Base-by-base conservation (phyloP, 1,140 invertebrate genomes). In the Neuroterus valhalla region DNA sequence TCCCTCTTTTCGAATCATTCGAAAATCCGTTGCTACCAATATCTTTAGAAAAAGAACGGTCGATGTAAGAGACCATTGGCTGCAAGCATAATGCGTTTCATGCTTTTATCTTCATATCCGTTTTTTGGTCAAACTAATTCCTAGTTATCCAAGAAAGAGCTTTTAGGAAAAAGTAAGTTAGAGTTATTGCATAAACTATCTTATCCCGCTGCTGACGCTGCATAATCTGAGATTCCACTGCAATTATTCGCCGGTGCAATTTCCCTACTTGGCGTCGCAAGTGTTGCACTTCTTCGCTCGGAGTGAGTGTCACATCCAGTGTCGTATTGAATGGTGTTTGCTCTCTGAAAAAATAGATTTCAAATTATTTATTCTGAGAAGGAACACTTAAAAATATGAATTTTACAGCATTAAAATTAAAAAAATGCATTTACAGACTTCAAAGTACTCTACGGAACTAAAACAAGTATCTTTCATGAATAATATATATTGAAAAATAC, bases 131-230 rank as follows among this genome's bases (percentile, higher is more conserved):
- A 4, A 10, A 68, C 66, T 84, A 90, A 68, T 90, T 90, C 88
- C 94, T 92, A 88, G 94, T 95, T 73, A 97, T 89, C 96, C 96
- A 97, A 76, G 95, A 91, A 75, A 97, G 93, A 72, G 95, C 93
- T 92, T 97, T 97, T 71, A 96, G 91, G 79, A 96, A 89, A 84
- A 97, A 93, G 86, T 97, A 98, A 12, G 95, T 93, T 81, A 97
- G 90, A 17, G 96, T 95, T 77, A 96, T 88, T 72, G 94, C 93
- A 86, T 95, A 96, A 78, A 96, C 89, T 81, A 96, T 92, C 86
- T 96, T 95, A 83, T 97, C 96, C 79, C 94, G 92, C 87, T 97
- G 95, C 82, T 95, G 92, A 52, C 95, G 91, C 83, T 95, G 94
- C 52, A 94, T 89, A 80, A 94, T 93, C 80, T 97, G 96, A 69